Evolutionary conservation across 1,140 invertebrate species (phyloP).

Genomic region (Popillia japonica): DNA sequence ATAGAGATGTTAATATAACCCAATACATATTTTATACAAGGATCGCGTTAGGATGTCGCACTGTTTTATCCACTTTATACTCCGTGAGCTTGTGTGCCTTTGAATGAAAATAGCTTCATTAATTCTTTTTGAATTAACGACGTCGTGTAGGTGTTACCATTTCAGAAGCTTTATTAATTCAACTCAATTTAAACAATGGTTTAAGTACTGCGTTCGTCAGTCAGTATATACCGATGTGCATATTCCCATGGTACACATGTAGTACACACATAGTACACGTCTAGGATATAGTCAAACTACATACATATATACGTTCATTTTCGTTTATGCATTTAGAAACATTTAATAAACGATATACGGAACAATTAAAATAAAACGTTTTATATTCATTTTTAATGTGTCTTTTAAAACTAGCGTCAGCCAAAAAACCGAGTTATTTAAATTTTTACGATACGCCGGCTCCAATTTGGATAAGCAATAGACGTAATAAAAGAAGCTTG

Average conservation of each 20-base stretch:
- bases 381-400: too few species aligned
- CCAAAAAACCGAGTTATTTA: neutral
- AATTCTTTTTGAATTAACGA: constrained; percentile 12
- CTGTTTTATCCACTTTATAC: too few species aligned
- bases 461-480: neutral
- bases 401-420: too few species aligned
- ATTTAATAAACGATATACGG: neutral
- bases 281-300: neutral
- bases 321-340: too few species aligned
- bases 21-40: too few species aligned
- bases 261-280: constrained; percentile 1
- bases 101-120: constrained; percentile 15
- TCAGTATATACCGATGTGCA: neutral
- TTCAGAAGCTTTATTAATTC: constrained; percentile 11
- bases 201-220: constrained; percentile 6
- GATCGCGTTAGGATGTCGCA: too few species aligned
- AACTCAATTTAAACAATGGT: constrained; percentile 15
- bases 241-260: constrained; percentile 3
- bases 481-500: constrained; percentile 10
- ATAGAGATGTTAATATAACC: too few species aligned
- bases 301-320: neutral
- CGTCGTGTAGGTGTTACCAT: constrained; percentile 17
- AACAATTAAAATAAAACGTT: neutral
- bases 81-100: neutral
- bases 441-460: neutral